These are phyloP conservation scores for Muscicapa striata DNA, from an alignment of 2,797 vertebrate genomes.

Conservation along the genomic window DNA sequence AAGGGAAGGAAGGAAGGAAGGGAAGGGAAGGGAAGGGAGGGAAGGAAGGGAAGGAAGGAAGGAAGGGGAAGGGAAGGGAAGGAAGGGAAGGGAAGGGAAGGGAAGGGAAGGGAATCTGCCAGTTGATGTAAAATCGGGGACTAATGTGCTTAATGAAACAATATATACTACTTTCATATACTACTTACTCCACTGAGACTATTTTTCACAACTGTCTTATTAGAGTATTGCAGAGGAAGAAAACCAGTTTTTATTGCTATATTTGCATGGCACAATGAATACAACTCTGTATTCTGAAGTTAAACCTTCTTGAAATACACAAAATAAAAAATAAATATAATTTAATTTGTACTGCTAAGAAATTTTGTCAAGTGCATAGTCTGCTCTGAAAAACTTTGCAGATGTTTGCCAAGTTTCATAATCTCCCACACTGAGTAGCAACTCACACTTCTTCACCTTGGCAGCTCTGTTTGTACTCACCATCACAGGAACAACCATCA, in stretches of 20 bases:
- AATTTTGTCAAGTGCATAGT: not conserved
- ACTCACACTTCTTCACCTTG: not conserved
- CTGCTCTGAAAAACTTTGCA: not conserved
- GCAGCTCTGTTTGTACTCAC: not conserved
- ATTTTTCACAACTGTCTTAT: not conserved
- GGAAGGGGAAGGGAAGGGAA: no score
- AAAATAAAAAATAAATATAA: not conserved
- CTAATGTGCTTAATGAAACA: not conserved
- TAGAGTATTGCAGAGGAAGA: not conserved
- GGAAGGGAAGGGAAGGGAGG: no score
- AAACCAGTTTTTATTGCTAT: not conserved
- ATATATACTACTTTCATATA: not conserved
- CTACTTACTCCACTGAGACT: not conserved
- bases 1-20: no score
- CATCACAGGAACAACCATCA: fast-evolving
- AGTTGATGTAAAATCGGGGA: not conserved
- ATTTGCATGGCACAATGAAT: not conserved
- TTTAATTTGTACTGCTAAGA: not conserved
- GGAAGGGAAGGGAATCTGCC: not conserved
- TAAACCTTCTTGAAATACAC: not conserved
- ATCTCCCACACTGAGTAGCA: not conserved
- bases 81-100: no score
- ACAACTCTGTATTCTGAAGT: not conserved
- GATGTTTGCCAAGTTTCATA: not conserved
- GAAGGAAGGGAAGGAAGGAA: no score